These are phyloP conservation scores for Plectrocnemia conspersa DNA, from an alignment of 1,140 invertebrate species.

Conservation along the genomic window DNA sequence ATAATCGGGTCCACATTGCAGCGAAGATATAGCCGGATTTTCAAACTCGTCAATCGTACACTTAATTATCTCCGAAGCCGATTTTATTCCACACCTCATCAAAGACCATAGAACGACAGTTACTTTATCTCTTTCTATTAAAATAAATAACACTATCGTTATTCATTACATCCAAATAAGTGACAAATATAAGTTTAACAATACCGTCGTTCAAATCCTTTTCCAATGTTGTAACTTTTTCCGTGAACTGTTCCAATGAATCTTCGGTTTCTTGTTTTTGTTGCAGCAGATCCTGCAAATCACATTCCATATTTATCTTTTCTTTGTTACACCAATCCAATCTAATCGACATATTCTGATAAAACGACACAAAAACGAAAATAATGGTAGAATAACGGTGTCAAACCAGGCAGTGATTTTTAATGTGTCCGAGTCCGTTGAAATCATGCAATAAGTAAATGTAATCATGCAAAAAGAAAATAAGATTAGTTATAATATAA, in stretches of 20 bases:
- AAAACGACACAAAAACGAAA: background rate
- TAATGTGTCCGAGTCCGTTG: background rate
- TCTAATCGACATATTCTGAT: constrained; percentile 44
- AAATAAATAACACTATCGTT: constrained; percentile 10
- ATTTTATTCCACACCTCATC: constrained; percentile 47
- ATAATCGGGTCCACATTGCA: constrained; percentile 68
- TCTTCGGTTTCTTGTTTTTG: constrained; percentile 62
- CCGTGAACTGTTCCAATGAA: constrained; percentile 50
- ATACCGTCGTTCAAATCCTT: constrained; percentile 44
- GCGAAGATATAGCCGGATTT: constrained; percentile 63
- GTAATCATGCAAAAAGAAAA: constrained; percentile 16
- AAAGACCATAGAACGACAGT: constrained; percentile 16
- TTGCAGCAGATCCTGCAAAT: constrained; percentile 61
- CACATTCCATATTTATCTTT: constrained; percentile 59
- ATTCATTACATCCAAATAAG: background rate
- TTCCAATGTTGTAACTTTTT: constrained; percentile 42
- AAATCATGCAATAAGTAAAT: background rate
- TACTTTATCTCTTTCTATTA: constrained; percentile 26
- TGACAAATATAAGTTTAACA: background rate
- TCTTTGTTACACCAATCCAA: constrained; percentile 50
- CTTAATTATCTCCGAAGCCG: constrained; percentile 57
- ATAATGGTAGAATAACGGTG: constrained; percentile 5
- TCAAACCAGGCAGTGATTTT: constrained; percentile 9
- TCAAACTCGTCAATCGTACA: constrained; percentile 62
- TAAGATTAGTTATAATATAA: background rate